Base-by-base conservation (phyloP, 1,140 invertebrate genomes). In the Tachypleus tridentatus region DNA sequence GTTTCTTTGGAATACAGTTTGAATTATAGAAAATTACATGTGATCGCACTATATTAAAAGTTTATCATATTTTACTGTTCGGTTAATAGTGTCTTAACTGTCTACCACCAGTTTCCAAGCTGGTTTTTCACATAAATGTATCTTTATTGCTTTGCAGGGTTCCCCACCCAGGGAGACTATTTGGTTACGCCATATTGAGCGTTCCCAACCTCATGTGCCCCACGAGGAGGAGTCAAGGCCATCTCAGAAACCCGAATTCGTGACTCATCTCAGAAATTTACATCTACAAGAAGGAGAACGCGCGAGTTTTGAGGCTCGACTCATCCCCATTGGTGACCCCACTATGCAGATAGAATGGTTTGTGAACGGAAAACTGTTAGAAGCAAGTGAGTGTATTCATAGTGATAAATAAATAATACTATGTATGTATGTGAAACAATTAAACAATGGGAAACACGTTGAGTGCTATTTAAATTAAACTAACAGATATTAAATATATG, bases 301-400 rank as follows among this genome's bases (percentile, higher is more conserved):
- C 74, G 85, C 91, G 73, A 90, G 95, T 78, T 93, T 97, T 81
- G 93, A 97, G 81, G 91, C 91, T 72, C 87, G 91, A 78, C 88
- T 96, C 77, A 89, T 91, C 81, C 90, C 92, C 69, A 89, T 94
- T 74, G 91, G 91, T 69, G 91, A 95, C 77, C 88, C 91, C 62
- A 88, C 86, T 51, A 91, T 94, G 88, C 85, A 83, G 72, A 87
- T 95, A 68, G 89, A 95, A 77, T 95, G 91, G 91, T 91, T 87
- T 73, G 81, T 89, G 70, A 93, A 95, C 77, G 92, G 91, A 74
- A 85, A 84, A 81, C 84, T 86, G 72, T 80, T 94, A 71, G 84
- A 87, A 82, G 89, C 90, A 70, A 92, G 73, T 74, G 60, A 70
- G 73, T 65, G 4, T 54, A 10, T 57, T 57, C 11, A 10, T 10